These are phyloP conservation scores for Cynocephalus volans DNA, from an alignment of 2,113 vertebrate species.

Conservation along the genomic window DNA sequence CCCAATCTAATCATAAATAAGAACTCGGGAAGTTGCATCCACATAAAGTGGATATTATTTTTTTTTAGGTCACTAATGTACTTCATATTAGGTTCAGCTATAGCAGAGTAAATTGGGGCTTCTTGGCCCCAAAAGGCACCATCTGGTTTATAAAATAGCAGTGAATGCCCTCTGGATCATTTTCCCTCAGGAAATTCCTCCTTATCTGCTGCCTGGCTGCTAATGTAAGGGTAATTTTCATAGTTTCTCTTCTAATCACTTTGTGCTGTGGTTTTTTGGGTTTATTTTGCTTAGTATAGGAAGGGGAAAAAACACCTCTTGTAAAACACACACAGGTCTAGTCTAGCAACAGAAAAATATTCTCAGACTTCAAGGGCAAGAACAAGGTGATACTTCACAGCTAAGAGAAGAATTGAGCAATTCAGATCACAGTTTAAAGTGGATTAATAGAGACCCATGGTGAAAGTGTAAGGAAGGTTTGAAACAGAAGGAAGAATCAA, in stretches of 20 bases:
- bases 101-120: slow-evolving; percentile 23
- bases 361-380: slow-evolving; percentile 8
- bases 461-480: slow-evolving; percentile 5
- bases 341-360: slow-evolving; percentile 12
- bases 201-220: slow-evolving; percentile 46
- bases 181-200: slow-evolving; percentile 55
- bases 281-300: slow-evolving; percentile 37
- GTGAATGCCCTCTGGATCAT: slow-evolving; percentile 19
- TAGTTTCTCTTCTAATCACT: slow-evolving; percentile 59
- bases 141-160: slow-evolving; percentile 68
- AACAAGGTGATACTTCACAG: background rate
- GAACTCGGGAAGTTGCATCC: background rate
- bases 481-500: slow-evolving; percentile 52
- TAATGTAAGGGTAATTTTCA: slow-evolving; percentile 52
- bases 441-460: background rate
- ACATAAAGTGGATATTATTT: background rate
- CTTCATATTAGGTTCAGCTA: slow-evolving; percentile 30
- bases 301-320: background rate
- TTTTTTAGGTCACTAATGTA: slow-evolving; percentile 53
- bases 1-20: background rate
- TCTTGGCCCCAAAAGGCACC: slow-evolving; percentile 51
- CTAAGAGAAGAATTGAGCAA: slow-evolving; percentile 34
- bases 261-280: background rate
- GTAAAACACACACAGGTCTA: background rate
- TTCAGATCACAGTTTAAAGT: background rate